Conservation (phyloP, 2,888 invertebrate genomes). For the Lochmaea capreae region DNA sequence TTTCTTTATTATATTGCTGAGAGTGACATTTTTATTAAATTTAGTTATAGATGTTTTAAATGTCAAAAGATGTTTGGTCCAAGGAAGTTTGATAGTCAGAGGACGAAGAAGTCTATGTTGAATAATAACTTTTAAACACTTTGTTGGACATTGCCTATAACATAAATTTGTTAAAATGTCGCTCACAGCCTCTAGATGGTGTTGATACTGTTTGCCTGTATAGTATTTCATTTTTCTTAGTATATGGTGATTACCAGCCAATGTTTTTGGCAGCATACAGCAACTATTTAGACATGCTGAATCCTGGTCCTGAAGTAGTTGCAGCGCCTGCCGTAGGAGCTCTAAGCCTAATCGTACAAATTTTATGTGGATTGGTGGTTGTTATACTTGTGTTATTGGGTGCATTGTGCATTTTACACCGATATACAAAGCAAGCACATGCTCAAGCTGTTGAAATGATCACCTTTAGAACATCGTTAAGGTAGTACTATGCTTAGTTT, state of each 20-base stretch:
- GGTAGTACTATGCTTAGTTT: slow-evolving; percentile 64
- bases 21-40: too few species aligned
- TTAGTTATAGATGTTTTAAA: too few species aligned
- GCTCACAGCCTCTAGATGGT: too few species aligned
- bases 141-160: too few species aligned
- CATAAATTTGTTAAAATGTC: too few species aligned
- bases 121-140: too few species aligned
- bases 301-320: slow-evolving; percentile 73
- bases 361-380: slow-evolving; percentile 74
- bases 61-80: too few species aligned
- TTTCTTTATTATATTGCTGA: too few species aligned
- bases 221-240: slow-evolving; percentile 57
- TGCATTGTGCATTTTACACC: slow-evolving; percentile 74
- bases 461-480: slow-evolving; percentile 74
- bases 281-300: slow-evolving; percentile 79
- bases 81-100: too few species aligned
- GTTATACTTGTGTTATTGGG: slow-evolving; percentile 73
- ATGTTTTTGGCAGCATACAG: slow-evolving; percentile 76
- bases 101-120: too few species aligned
- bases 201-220: background rate
- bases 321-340: slow-evolving; percentile 64
- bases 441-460: slow-evolving; percentile 77
- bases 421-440: slow-evolving; percentile 74
- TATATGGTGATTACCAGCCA: slow-evolving; percentile 64
- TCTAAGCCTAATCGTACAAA: slow-evolving; percentile 76